Conservation (phyloP, 2,888 invertebrate genomes). For the Chesias legatella region DNA sequence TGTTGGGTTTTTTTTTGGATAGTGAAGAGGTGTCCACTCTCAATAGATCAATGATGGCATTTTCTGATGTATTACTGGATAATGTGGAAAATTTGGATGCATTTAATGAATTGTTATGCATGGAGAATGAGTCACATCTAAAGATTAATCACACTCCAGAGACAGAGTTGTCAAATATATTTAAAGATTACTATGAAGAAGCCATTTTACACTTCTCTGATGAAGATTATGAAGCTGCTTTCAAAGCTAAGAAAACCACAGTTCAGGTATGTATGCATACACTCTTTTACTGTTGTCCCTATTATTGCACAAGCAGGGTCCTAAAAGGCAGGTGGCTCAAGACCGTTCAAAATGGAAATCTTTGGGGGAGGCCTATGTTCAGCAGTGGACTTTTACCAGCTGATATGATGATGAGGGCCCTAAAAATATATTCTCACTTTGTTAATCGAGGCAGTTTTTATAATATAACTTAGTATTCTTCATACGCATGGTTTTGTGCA, state of each 20-base stretch:
- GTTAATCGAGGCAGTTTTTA: no score
- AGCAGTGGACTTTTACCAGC: no score
- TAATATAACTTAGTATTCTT: no score
- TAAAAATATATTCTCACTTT: no score
- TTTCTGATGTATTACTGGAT: constrained; percentile 59
- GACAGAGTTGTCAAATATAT: constrained; percentile 15
- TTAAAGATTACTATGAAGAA: constrained; percentile 50
- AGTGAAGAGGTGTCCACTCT: constrained; percentile 53
- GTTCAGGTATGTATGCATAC: constrained; percentile 56
- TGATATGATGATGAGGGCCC: no score
- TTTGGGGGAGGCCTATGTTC: no score
- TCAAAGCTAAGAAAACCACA: constrained; percentile 60
- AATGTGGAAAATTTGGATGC: constrained; percentile 53
- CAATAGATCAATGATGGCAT: constrained; percentile 58
- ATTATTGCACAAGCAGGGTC: no score
- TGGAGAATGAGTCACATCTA: constrained; percentile 12
- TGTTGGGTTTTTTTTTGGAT: constrained; percentile 63
- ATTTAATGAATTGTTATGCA: constrained; percentile 36
- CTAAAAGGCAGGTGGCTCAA: no score
- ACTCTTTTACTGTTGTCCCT: no score
- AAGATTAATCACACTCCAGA: constrained; percentile 8
- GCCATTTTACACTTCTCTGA: constrained; percentile 48
- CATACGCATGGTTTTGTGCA: no score
- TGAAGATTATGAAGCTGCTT: constrained; percentile 50
- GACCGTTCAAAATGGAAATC: no score